Percentiles rank a stretch among this genome's conserved stretches.
phyloP scores from a whole-genome alignment of 2,113 vertebrate genomes.

The Collichthys lucidus region DNA sequence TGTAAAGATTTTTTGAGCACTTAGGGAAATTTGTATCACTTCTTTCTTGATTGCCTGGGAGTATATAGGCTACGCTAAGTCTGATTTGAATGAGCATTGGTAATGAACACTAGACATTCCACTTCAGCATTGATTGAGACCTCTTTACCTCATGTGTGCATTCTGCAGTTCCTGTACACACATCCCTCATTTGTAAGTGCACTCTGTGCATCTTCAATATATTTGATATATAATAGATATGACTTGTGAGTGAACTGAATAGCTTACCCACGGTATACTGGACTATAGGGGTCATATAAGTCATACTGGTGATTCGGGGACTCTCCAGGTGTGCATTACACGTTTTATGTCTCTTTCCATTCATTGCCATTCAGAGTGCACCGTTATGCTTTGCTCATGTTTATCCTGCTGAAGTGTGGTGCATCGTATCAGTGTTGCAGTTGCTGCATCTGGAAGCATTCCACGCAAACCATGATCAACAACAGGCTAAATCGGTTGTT shows the following conservation, averaged over 20 bases:
- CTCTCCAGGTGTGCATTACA: constrained; percentile 21
- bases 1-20: not conserved
- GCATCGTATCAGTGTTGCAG: constrained; percentile 28
- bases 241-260: not conserved
- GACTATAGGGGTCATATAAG: not conserved
- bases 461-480: constrained; percentile 61
- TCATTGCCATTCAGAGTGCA: not conserved
- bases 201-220: not conserved
- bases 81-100: constrained; percentile 24
- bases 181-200: not conserved
- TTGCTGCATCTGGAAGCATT: constrained; percentile 71
- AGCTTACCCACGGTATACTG: not conserved
- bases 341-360: constrained; percentile 4
- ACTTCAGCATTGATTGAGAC: not conserved
- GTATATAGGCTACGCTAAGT: not conserved
- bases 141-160: not conserved
- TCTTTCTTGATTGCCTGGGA: not conserved
- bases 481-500: constrained; percentile 58
- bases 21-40: not conserved
- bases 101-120: constrained; percentile 1
- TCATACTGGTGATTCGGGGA: not conserved
- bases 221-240: too few species aligned
- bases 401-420: constrained; percentile 10
- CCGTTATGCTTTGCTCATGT: constrained; percentile 13
- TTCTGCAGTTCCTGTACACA: not conserved